phyloP scores from a whole-genome alignment of 2,888 invertebrate species.

The Stomorhina lunata region DNA sequence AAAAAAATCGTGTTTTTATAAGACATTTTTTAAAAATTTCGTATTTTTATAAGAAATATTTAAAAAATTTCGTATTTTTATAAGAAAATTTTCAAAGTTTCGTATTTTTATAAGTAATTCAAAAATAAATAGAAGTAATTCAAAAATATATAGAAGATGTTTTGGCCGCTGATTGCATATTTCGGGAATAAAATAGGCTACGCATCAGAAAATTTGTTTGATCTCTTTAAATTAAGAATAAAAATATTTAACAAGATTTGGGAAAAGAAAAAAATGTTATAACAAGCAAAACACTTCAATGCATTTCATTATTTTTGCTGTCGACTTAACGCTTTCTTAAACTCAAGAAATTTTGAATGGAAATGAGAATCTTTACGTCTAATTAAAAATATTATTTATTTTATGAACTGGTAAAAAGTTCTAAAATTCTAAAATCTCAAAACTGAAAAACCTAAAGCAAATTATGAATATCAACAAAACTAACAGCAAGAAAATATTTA shows the following conservation, averaged over 20 bases:
- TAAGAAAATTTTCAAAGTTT: too few species aligned
- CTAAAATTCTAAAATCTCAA: background rate
- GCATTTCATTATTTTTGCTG: too few species aligned
- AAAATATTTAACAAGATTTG: background rate
- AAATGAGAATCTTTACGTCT: constrained; percentile 33
- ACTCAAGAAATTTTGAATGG: background rate
- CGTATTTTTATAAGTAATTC: too few species aligned
- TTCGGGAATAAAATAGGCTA: too few species aligned
- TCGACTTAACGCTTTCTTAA: background rate
- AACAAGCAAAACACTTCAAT: too few species aligned
- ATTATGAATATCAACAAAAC: background rate
- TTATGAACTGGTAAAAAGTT: constrained; percentile 46
- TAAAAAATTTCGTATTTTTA: too few species aligned
- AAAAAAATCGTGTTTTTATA: too few species aligned
- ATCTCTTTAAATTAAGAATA: background rate
- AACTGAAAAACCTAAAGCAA: background rate
- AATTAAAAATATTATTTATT: constrained; percentile 55
- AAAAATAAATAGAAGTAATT: too few species aligned
- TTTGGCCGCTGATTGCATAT: too few species aligned
- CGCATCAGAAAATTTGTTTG: background rate
- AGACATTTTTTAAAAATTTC: too few species aligned
- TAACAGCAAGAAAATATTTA: constrained; percentile 22
- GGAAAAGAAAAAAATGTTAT: background rate
- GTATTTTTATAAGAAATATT: too few species aligned
- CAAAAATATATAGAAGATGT: too few species aligned